Conservation (phyloP, 1,140 invertebrate species). For the Leptopilina clavipes region DNA sequence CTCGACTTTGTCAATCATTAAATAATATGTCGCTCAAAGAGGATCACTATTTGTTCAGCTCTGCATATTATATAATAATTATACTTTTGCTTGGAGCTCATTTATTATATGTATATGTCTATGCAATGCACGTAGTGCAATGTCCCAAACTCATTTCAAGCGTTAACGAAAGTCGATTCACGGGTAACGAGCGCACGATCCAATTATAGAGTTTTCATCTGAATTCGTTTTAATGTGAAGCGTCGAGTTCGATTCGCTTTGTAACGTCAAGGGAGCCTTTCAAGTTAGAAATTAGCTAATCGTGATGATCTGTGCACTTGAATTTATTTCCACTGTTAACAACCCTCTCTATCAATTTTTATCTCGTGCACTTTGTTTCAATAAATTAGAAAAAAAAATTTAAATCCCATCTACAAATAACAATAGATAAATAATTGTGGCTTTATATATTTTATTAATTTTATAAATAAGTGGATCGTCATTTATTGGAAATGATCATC, state of each 20-base stretch:
- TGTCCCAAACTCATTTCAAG: constrained; percentile 40
- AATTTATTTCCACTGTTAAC: background rate
- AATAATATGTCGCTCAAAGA: too few species aligned
- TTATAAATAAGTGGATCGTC: too few species aligned
- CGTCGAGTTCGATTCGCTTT: constrained; percentile 45
- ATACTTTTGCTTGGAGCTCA: too few species aligned
- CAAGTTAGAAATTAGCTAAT: constrained; percentile 48
- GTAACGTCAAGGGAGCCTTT: constrained; percentile 42
- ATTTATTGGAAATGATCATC: background rate
- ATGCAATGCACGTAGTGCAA: too few species aligned
- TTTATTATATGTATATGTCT: too few species aligned
- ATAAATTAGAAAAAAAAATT: background rate
- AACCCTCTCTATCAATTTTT: background rate
- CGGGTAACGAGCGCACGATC: constrained; percentile 65
- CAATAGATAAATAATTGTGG: too few species aligned
- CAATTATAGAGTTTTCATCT: constrained; percentile 69
- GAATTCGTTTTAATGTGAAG: constrained; percentile 52
- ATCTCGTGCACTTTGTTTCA: background rate
- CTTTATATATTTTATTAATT: too few species aligned
- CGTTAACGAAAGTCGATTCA: constrained; percentile 67
- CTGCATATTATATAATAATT: too few species aligned
- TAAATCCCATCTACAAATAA: too few species aligned
- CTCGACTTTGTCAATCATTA: too few species aligned
- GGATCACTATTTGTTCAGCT: too few species aligned
- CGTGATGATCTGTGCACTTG: background rate